These are phyloP conservation scores for Watsonalla cultraria DNA, from an alignment of 2,888 invertebrate species.

Conservation along the genomic window DNA sequence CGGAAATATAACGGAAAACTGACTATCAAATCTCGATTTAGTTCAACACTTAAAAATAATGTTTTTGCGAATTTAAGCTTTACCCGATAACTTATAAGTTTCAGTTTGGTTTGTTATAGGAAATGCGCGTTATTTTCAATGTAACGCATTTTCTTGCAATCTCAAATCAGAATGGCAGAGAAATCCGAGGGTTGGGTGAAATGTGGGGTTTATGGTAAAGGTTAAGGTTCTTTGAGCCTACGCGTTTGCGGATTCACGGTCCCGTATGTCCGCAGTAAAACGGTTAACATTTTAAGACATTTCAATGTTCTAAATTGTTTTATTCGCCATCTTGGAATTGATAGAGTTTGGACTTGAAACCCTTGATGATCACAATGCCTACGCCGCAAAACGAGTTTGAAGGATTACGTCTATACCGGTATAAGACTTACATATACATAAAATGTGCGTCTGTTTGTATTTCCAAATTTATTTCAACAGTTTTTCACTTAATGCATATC, in stretches of 20 bases:
- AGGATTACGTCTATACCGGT: no score
- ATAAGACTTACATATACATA: no score
- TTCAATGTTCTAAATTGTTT: neutral
- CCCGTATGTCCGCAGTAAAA: neutral
- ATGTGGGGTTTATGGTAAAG: constrained; percentile 41
- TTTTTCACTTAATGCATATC: no score
- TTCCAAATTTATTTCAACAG: no score
- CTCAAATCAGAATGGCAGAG: constrained; percentile 43
- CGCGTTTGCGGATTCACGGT: constrained; percentile 6
- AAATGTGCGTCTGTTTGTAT: no score
- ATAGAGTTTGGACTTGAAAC: no score
- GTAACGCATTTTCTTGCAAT: constrained; percentile 49
- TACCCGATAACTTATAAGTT: neutral
- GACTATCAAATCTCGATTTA: neutral
- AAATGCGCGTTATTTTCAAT: constrained; percentile 25
- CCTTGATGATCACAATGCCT: no score
- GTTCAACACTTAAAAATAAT: neutral
- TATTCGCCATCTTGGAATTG: neutral
- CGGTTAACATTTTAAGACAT: neutral
- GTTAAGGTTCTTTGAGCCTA: constrained; percentile 34
- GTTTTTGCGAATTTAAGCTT: neutral
- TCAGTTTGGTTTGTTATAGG: neutral
- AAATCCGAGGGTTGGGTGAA: constrained; percentile 44
- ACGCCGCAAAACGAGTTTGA: no score
- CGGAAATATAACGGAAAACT: neutral